These are phyloP conservation scores for Bradypus variegatus DNA, from an alignment of 2,797 vertebrate species.

Conservation along the genomic window DNA sequence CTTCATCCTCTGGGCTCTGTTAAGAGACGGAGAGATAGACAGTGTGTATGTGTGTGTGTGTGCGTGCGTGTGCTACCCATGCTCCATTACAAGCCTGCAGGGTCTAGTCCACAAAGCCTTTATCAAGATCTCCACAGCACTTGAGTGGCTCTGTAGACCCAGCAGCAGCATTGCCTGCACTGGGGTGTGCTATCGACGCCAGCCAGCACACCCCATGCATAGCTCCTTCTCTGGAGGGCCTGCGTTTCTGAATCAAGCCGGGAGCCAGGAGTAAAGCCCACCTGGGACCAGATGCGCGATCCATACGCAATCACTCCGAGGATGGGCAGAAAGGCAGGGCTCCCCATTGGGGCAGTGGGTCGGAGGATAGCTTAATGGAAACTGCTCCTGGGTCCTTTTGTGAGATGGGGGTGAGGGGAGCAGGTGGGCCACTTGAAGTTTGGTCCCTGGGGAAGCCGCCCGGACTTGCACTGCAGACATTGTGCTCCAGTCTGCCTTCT, in stretches of 20 bases:
- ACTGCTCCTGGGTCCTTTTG: neutral
- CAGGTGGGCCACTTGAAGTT: neutral
- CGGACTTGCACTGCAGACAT: neutral
- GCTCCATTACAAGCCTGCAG: neutral
- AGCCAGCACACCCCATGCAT: neutral
- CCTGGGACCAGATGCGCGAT: neutral
- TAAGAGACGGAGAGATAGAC: neutral
- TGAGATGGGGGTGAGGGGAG: neutral
- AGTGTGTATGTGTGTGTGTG: accelerated
- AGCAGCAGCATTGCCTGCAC: neutral
- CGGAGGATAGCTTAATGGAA: neutral
- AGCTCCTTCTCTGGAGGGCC: neutral
- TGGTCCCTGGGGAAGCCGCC: too few relatives aligned
- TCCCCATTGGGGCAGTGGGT: neutral
- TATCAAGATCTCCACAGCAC: neutral
- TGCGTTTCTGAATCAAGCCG: neutral
- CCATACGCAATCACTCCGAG: neutral
- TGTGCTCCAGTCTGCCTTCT: neutral
- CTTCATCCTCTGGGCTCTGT: conserved; percentile 36
- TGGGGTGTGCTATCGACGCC: neutral
- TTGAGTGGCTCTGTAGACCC: neutral
- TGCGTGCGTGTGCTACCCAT: neutral
- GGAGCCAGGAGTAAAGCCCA: neutral
- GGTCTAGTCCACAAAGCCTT: neutral
- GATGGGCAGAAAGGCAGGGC: neutral